Conservation (phyloP, 1,140 invertebrate species). For the Drosophila seguyi region DNA sequence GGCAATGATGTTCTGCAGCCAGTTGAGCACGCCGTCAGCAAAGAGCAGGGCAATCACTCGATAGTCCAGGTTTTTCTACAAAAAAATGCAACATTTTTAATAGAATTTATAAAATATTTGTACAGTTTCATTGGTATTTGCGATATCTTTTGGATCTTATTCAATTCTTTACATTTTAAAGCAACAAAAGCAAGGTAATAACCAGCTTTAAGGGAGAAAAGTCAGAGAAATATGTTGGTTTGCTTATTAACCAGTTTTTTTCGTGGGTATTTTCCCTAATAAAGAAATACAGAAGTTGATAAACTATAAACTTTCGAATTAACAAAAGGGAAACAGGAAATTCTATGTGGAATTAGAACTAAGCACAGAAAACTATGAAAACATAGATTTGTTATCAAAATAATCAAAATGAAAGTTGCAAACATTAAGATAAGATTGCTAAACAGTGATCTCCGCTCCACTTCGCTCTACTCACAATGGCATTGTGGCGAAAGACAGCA, state of each 20-base stretch:
- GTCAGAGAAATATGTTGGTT: neutral
- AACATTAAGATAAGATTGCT: slow-evolving; percentile 20
- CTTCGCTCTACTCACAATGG: slow-evolving; percentile 67
- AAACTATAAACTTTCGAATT: too few relatives aligned
- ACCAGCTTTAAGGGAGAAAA: neutral
- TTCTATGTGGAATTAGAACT: neutral
- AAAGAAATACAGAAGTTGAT: too few relatives aligned
- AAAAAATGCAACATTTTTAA: neutral
- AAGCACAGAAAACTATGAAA: neutral
- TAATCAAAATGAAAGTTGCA: neutral
- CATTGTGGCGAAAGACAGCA: slow-evolving; percentile 88
- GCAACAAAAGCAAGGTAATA: neutral
- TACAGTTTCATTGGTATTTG: neutral
- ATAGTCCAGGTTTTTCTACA: slow-evolving; percentile 86
- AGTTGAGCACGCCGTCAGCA: slow-evolving; percentile 95
- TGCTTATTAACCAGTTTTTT: neutral
- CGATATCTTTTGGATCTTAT: neutral
- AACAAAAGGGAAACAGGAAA: neutral
- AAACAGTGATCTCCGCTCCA: neutral
- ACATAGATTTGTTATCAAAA: neutral
- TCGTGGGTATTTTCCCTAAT: neutral
- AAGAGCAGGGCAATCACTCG: slow-evolving; percentile 89
- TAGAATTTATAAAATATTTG: neutral
- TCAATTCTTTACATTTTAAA: too few relatives aligned
- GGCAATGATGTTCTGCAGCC: slow-evolving; percentile 97